phyloP scores from a whole-genome alignment of 2,113 vertebrate genomes.

The Lepisosteus oculatus region DNA sequence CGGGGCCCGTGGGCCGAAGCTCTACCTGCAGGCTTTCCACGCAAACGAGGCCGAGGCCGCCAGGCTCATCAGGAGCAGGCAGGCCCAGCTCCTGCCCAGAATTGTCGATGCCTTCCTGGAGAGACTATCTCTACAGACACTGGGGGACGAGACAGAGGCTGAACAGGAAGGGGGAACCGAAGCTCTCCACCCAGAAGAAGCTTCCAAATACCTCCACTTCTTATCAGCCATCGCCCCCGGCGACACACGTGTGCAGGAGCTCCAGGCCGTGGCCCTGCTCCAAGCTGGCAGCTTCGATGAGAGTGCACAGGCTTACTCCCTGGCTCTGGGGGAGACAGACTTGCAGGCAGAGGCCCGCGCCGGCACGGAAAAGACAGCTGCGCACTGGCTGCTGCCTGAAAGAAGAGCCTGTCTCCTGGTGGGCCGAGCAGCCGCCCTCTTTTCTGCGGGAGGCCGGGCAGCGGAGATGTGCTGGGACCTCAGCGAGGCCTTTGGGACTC shows the following conservation, averaged over 20 bases:
- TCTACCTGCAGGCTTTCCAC: slow-evolving; percentile 75
- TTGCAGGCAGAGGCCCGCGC: slow-evolving; percentile 13
- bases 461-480: slow-evolving; percentile 71
- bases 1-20: slow-evolving; percentile 45
- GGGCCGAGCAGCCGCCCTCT: slow-evolving; percentile 69
- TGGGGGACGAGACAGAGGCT: slow-evolving; percentile 21
- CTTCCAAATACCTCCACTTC: slow-evolving; percentile 57
- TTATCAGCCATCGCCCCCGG: slow-evolving; percentile 63
- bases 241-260: slow-evolving; percentile 45
- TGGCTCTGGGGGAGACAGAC: slow-evolving; percentile 42
- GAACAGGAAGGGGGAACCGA: slow-evolving; percentile 9
- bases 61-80: slow-evolving; percentile 63
- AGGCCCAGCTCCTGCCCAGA: slow-evolving; percentile 66
- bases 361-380: slow-evolving; percentile 22
- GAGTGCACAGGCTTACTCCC: slow-evolving; percentile 63
- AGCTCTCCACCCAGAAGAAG: slow-evolving; percentile 25
- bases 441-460: slow-evolving; percentile 58
- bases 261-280: slow-evolving; percentile 64
- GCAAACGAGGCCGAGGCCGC: slow-evolving; percentile 46
- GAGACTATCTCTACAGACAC: slow-evolving; percentile 34
- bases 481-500: slow-evolving; percentile 68
- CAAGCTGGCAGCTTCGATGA: slow-evolving; percentile 59
- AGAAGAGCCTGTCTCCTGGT: slow-evolving; percentile 61
- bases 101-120: slow-evolving; percentile 61
- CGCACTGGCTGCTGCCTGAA: slow-evolving; percentile 27